Evolutionary conservation across 2,797 vertebrate species (phyloP).

Genomic region (Poecilia wingei): DNA sequence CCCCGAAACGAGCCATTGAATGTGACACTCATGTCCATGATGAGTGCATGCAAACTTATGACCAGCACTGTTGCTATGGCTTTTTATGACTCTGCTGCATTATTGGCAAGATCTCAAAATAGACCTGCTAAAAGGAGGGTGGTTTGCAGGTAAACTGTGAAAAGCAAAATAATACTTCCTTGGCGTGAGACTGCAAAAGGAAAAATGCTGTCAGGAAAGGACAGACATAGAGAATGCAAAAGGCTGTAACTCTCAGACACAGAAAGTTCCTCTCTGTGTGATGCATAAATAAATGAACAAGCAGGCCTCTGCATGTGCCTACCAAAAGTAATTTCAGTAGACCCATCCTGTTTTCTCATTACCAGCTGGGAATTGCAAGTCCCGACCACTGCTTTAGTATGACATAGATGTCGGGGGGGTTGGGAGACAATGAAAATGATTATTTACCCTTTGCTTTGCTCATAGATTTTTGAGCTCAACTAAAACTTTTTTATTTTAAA

Average conservation of each 20-base stretch:
- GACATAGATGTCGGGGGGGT: constrained; percentile 36
- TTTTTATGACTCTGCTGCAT: constrained; percentile 38
- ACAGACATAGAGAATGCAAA: constrained; percentile 39
- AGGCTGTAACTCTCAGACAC: constrained; percentile 49
- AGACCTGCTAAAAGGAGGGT: constrained; percentile 40
- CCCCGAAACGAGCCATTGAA: not conserved
- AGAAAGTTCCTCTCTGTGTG: constrained; percentile 47
- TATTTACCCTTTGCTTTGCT: constrained; percentile 29
- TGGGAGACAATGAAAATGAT: constrained; percentile 40
- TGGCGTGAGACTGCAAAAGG: constrained; percentile 44
- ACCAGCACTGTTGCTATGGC: constrained; percentile 36
- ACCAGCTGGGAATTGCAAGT: constrained; percentile 52
- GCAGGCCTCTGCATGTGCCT: constrained; percentile 52
- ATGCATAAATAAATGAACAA: constrained; percentile 68
- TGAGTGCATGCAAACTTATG: not conserved
- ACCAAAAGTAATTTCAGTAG: constrained; percentile 57
- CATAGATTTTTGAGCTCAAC: constrained; percentile 32
- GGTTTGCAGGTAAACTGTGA: constrained; percentile 44
- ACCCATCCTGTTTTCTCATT: constrained; percentile 59
- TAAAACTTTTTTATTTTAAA: constrained; percentile 43
- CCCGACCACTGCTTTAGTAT: constrained; percentile 38
- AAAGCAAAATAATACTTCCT: constrained; percentile 36
- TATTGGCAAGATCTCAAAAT: constrained; percentile 60
- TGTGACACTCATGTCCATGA: not conserved
- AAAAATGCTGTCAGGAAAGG: constrained; percentile 28